These are phyloP conservation scores for Pentalonia nigronervosa DNA, from an alignment of 1,140 invertebrate genomes.

Conservation along the genomic window DNA sequence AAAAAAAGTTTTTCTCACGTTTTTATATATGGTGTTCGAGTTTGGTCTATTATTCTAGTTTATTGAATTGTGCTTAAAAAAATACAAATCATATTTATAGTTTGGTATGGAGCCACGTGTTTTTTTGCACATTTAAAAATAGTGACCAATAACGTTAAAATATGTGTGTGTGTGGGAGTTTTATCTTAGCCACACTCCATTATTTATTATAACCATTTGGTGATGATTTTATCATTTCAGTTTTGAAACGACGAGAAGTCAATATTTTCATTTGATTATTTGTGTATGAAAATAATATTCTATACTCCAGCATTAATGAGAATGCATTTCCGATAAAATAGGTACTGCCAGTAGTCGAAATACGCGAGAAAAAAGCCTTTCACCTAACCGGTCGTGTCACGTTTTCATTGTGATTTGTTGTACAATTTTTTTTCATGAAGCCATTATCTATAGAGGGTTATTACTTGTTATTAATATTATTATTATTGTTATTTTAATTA, in stretches of 20 bases:
- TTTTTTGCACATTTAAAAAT: slow-evolving; percentile 26
- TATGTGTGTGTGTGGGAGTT: not conserved
- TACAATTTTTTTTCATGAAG: not conserved
- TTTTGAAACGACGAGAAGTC: not conserved
- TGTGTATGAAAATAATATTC: not conserved
- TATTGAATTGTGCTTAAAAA: not conserved
- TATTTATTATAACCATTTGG: not conserved
- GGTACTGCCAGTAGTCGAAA: not conserved
- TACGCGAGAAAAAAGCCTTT: slow-evolving; percentile 39
- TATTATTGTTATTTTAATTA: not conserved
- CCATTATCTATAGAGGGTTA: not conserved
- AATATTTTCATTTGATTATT: not conserved
- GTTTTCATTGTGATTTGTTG: slow-evolving; percentile 25
- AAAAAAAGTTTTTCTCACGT: slow-evolving; percentile 4
- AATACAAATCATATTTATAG: not conserved
- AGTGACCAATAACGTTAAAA: not conserved
- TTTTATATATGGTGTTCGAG: not conserved
- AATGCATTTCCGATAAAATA: not conserved
- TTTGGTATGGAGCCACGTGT: not conserved
- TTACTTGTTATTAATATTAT: slow-evolving; percentile 11
- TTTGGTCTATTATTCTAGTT: slow-evolving; percentile 26
- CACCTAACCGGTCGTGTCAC: not conserved
- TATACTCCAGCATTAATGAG: not conserved
- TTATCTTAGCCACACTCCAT: not conserved
- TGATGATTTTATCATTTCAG: not conserved